Evolutionary conservation across 1,140 invertebrate species (phyloP).

Genomic region (Geopemphigus sp.): DNA sequence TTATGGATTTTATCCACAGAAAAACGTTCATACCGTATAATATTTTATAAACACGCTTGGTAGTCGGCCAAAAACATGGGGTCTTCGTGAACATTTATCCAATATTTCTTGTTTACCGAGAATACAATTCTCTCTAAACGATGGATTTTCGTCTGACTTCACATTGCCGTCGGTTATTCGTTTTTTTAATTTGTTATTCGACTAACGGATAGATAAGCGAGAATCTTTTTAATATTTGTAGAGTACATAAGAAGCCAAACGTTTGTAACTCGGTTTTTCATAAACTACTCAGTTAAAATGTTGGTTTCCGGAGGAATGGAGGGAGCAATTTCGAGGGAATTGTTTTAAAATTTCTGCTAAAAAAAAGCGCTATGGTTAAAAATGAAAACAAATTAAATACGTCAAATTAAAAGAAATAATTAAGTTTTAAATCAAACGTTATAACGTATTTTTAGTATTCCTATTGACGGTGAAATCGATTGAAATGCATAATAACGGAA

Average conservation of each 20-base stretch:
- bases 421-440: no score
- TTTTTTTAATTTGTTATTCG: conserved; percentile 20
- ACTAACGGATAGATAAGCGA: background rate
- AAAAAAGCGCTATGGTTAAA: background rate
- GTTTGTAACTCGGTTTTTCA: no score
- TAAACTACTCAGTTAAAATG: no score
- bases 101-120: background rate
- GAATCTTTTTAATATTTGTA: background rate
- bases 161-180: background rate
- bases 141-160: no score
- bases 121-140: background rate
- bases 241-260: conserved; percentile 9
- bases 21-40: background rate
- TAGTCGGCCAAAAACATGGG: conserved; percentile 20
- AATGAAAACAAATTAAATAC: background rate
- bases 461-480: background rate
- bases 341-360: no score
- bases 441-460: no score
- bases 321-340: no score
- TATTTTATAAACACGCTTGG: background rate
- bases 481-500: background rate
- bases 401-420: no score
- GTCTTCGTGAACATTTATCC: background rate
- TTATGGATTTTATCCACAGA: conserved; percentile 30
- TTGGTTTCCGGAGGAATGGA: no score